Evolutionary conservation across 2,888 invertebrate genomes (phyloP).

Genomic region (Gymnocheta viridis): DNA sequence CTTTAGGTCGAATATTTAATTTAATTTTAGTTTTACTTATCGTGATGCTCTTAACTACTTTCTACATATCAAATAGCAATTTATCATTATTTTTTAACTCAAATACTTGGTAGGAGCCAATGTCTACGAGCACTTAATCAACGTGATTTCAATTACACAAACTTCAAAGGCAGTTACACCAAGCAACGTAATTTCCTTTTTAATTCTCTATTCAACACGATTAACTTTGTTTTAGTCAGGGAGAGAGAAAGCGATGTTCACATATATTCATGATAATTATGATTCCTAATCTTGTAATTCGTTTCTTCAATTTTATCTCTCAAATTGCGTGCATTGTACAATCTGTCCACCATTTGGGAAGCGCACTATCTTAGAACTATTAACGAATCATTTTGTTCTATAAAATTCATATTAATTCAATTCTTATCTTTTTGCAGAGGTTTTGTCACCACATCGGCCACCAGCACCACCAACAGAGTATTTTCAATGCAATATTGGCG

Average conservation of each 20-base stretch:
- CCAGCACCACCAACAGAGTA: slow-evolving; percentile 95
- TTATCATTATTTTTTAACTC: background rate
- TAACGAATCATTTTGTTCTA: background rate
- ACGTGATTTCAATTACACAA: slow-evolving; percentile 42
- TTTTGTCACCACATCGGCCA: slow-evolving; percentile 92
- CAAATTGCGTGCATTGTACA: background rate
- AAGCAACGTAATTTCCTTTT: slow-evolving; percentile 35
- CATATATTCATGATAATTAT: background rate
- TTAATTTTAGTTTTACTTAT: no score
- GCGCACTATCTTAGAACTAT: no score
- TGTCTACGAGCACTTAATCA: slow-evolving; percentile 5
- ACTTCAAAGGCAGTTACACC: slow-evolving; percentile 34
- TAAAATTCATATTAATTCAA: slow-evolving; percentile 27
- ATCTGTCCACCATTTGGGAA: background rate
- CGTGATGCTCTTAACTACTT: no score
- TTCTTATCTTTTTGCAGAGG: slow-evolving; percentile 84
- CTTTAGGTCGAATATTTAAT: no score
- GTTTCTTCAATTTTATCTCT: background rate
- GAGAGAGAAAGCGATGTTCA: no score
- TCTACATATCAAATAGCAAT: no score
- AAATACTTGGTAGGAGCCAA: background rate
- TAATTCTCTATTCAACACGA: slow-evolving; percentile 14
- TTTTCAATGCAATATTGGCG: slow-evolving; percentile 93
- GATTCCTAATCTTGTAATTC: background rate
- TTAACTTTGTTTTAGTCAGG: slow-evolving; percentile 26